Percentiles rank a stretch among this genome's conserved stretches.
These are phyloP conservation scores for Erethizon dorsatum DNA, from an alignment of 2,797 vertebrate species.

Conservation along the genomic window DNA sequence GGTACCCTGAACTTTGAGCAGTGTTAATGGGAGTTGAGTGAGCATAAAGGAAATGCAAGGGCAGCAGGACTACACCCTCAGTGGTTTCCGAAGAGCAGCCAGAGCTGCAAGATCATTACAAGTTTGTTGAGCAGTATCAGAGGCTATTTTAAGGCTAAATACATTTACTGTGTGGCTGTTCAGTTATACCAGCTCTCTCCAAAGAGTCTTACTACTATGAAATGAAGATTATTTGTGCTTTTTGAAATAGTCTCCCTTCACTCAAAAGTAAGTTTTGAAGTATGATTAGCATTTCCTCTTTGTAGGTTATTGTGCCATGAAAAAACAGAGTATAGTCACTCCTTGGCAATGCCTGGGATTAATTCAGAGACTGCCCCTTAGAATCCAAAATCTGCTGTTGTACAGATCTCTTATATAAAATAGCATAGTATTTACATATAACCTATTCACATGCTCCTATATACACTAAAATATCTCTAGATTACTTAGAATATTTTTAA, in stretches of 20 bases:
- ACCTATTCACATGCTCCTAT: neutral
- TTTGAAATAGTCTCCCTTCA: conserved; percentile 23
- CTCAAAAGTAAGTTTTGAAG: neutral
- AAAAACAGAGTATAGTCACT: neutral
- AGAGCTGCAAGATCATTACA: conserved; percentile 40
- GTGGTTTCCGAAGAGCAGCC: conserved; percentile 62
- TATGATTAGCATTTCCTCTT: conserved; percentile 2
- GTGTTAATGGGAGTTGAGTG: conserved; percentile 68
- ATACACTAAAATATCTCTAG: neutral
- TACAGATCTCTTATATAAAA: neutral
- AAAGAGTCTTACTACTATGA: conserved; percentile 1
- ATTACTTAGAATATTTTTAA: neutral
- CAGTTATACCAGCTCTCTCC: conserved; percentile 60
- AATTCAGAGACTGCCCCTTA: neutral
- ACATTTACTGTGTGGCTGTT: conserved; percentile 56
- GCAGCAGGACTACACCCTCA: conserved; percentile 65
- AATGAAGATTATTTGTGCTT: neutral
- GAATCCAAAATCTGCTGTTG: neutral
- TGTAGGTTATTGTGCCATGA: neutral
- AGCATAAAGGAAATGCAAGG: conserved; percentile 73
- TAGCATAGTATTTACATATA: neutral
- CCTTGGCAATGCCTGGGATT: neutral
- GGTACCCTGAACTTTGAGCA: conserved; percentile 75
- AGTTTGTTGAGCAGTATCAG: conserved; percentile 44
- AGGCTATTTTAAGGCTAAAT: conserved; percentile 75